Conservation (phyloP, 2,888 invertebrate genomes). For the Steinernema hermaphroditum region DNA sequence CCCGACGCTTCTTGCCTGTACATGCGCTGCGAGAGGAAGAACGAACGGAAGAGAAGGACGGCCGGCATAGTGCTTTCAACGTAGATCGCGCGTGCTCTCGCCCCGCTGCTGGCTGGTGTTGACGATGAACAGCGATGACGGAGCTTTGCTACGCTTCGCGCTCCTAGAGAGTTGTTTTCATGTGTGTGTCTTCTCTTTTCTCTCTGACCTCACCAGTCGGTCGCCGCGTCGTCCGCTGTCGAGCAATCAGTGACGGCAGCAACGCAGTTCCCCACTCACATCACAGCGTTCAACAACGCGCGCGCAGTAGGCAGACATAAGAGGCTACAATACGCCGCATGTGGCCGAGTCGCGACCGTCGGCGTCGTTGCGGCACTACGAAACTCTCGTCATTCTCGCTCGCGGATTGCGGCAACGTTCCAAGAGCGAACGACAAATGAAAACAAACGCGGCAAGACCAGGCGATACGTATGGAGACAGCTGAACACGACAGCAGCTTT, state of each 20-base stretch:
- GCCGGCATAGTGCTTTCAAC: slow-evolving; percentile 19
- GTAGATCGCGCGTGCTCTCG: slow-evolving; percentile 12
- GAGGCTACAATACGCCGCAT: slow-evolving; percentile 18
- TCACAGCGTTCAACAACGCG: slow-evolving; percentile 3
- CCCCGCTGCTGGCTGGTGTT: neutral
- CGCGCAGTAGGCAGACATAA: neutral
- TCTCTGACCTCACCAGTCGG: slow-evolving; percentile 29
- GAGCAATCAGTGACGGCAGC: slow-evolving; percentile 23
- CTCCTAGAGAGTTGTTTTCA: slow-evolving; percentile 22
- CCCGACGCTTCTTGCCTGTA: slow-evolving; percentile 12
- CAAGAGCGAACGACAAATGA: neutral
- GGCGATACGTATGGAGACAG: neutral
- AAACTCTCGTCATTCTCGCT: neutral
- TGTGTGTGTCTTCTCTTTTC: slow-evolving; percentile 28
- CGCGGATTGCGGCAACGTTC: neutral
- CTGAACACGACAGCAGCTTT: no score
- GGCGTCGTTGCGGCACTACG: neutral
- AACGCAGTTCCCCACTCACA: slow-evolving; percentile 20
- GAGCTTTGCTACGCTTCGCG: slow-evolving; percentile 23
- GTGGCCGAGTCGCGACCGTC: slow-evolving; percentile 10
- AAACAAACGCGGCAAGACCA: neutral
- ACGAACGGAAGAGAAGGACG: neutral
- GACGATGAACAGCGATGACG: slow-evolving; percentile 21
- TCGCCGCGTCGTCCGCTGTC: slow-evolving; percentile 21
- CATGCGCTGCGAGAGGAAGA: slow-evolving; percentile 3